Percentiles rank a stretch among this genome's conserved stretches.
Conservation (phyloP, 2,888 invertebrate species). For the Euzetes globulus region DNA sequence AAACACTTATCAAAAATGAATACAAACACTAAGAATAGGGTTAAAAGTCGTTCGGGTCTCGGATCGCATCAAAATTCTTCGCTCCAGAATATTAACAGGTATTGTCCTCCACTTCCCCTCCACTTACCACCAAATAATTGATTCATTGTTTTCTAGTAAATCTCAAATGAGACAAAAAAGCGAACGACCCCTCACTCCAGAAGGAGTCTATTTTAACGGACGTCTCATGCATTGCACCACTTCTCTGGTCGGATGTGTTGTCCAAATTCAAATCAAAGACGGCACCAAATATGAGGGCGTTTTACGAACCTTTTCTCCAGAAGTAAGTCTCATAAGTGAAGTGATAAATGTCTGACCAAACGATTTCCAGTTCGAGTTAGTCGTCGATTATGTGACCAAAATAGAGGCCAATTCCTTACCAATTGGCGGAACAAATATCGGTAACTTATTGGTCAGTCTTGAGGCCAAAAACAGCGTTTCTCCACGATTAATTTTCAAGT, state of each 20-base stretch:
- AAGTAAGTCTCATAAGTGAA: conserved; percentile 42
- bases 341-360: conserved; percentile 3
- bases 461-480: conserved; percentile 59
- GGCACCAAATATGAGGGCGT: conserved; percentile 81
- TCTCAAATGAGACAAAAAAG: neutral
- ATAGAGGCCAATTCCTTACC: conserved; percentile 52
- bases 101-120: too few relatives aligned
- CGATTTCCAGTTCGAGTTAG: conserved; percentile 65
- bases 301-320: conserved; percentile 75
- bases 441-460: conserved; percentile 38
- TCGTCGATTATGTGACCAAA: conserved; percentile 77
- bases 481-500: conserved; percentile 73
- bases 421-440: conserved; percentile 40
- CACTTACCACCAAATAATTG: too few relatives aligned
- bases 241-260: conserved; percentile 58
- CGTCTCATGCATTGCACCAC: conserved; percentile 83
- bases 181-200: conserved; percentile 48
- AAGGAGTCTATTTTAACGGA: conserved; percentile 81
- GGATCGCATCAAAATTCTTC: too few relatives aligned
- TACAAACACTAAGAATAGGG: neutral
- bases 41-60: neutral
- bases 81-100: too few relatives aligned
- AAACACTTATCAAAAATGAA: neutral
- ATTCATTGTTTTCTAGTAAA: too few relatives aligned
- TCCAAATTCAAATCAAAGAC: conserved; percentile 57